Percentiles rank a stretch among this genome's conserved stretches.
Evolutionary conservation across 2,888 invertebrate genomes (phyloP).

Genomic region (Eupithecia pulchellata): DNA sequence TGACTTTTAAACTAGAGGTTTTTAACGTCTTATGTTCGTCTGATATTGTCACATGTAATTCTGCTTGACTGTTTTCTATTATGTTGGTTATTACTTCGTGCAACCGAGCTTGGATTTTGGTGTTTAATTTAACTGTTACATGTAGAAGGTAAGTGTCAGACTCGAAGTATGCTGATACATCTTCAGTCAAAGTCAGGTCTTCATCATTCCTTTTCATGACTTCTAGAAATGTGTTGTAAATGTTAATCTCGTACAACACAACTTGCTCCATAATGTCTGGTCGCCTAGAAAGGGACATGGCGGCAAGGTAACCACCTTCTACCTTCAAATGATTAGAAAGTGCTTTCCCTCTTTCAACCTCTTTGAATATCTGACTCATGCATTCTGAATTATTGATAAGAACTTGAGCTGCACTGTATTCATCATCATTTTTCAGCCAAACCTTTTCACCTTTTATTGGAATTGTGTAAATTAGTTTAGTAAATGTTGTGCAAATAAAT

Average conservation of each 20-base stretch:
- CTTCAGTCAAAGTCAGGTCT: constrained; percentile 60
- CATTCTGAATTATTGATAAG: constrained; percentile 63
- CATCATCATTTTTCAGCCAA: constrained; percentile 50
- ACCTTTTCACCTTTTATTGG: constrained; percentile 54
- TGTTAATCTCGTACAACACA: constrained; percentile 52
- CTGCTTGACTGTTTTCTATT: constrained; percentile 25
- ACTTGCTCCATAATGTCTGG: constrained; percentile 66
- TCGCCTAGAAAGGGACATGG: constrained; percentile 68
- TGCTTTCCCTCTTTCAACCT: constrained; percentile 60
- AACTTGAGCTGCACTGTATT: constrained; percentile 60
- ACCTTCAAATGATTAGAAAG: constrained; percentile 56
- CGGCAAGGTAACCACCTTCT: constrained; percentile 65
- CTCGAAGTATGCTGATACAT: constrained; percentile 62
- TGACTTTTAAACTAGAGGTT: constrained; percentile 62
- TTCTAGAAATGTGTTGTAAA: constrained; percentile 69
- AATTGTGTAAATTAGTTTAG: constrained; percentile 65
- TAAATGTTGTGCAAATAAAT: constrained; percentile 70
- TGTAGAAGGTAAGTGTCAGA: constrained; percentile 56
- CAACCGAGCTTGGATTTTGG: background rate
- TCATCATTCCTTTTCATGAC: constrained; percentile 51
- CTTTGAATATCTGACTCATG: constrained; percentile 60
- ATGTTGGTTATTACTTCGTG: constrained; percentile 53
- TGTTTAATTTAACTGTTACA: constrained; percentile 51
- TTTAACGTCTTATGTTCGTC: constrained; percentile 55
- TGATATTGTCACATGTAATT: constrained; percentile 63